Conservation (phyloP, 2,797 vertebrate genomes). For the Nothura maculosa region DNA sequence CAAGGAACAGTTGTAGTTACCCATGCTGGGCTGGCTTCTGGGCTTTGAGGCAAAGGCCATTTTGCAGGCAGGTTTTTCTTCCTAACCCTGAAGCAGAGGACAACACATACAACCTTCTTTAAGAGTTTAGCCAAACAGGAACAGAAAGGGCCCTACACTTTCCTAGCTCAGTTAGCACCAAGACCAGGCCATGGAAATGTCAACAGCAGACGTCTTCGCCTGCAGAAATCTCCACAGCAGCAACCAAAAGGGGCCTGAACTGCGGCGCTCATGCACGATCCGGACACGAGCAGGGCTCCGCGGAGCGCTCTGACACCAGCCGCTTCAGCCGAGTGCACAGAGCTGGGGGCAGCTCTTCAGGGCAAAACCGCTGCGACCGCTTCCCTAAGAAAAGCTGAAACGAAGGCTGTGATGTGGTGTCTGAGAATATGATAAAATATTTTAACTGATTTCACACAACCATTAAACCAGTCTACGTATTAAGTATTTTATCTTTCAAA, state of each 20-base stretch:
- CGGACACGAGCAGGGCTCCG: accelerated
- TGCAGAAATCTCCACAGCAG: not conserved
- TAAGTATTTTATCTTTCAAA: conserved; percentile 49
- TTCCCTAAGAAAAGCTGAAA: not conserved
- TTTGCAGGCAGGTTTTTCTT: not conserved
- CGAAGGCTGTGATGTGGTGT: not conserved
- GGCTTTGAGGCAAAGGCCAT: not conserved
- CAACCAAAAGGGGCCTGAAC: not conserved
- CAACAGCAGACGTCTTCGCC: not conserved
- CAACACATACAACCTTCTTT: not conserved
- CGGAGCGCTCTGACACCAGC: not conserved
- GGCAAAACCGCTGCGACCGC: not conserved
- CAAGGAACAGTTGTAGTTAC: not conserved
- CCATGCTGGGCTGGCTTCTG: not conserved
- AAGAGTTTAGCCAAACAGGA: not conserved
- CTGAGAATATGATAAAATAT: not conserved
- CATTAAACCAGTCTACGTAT: not conserved
- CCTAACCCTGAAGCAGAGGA: not conserved
- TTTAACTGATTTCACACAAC: not conserved
- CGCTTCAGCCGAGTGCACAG: not conserved
- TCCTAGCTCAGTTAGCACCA: not conserved
- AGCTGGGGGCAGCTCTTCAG: not conserved
- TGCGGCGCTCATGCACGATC: not conserved
- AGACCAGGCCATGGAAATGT: not conserved
- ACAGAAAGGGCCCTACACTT: not conserved